These are phyloP conservation scores for Toxotes lorentzi DNA, from an alignment of 2,797 vertebrate genomes.

Conservation along the genomic window DNA sequence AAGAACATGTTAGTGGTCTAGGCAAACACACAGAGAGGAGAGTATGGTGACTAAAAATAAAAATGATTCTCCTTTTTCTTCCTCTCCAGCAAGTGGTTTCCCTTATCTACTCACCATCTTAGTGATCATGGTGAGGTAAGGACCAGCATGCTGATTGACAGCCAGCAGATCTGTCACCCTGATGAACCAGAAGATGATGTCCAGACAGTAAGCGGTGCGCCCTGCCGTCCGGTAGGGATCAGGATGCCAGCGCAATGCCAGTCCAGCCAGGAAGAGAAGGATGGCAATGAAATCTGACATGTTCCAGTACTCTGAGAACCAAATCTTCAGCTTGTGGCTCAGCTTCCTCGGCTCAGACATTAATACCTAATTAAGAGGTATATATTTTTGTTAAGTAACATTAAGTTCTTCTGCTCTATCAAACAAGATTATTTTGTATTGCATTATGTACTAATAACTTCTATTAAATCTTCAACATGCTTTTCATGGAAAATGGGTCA, in stretches of 20 bases:
- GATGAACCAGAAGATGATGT: constrained; percentile 98
- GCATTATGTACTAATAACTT: background rate
- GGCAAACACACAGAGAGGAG: constrained; percentile 20
- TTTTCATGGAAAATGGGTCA: background rate
- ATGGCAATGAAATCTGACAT: constrained; percentile 92
- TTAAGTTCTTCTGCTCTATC: background rate
- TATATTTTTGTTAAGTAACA: background rate
- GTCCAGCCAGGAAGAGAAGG: constrained; percentile 90
- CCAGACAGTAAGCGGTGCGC: constrained; percentile 92
- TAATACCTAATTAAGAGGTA: constrained; percentile 81
- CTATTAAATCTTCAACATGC: background rate
- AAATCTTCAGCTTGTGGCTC: constrained; percentile 94
- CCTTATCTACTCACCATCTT: constrained; percentile 91
- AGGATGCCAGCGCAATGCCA: constrained; percentile 87
- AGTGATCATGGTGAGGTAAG: constrained; percentile 97
- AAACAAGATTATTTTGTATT: background rate
- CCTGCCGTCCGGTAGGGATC: constrained; percentile 85
- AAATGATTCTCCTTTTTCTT: background rate
- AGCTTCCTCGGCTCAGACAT: constrained; percentile 94
- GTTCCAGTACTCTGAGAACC: constrained; percentile 99
- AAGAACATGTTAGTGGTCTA: constrained; percentile 98
- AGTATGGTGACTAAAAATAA: background rate
- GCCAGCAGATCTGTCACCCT: constrained; percentile 95
- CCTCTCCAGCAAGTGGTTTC: background rate
- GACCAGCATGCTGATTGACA: constrained; percentile 95